phyloP scores from a whole-genome alignment of 2,797 vertebrate genomes.

The Sardinella longiceps region DNA sequence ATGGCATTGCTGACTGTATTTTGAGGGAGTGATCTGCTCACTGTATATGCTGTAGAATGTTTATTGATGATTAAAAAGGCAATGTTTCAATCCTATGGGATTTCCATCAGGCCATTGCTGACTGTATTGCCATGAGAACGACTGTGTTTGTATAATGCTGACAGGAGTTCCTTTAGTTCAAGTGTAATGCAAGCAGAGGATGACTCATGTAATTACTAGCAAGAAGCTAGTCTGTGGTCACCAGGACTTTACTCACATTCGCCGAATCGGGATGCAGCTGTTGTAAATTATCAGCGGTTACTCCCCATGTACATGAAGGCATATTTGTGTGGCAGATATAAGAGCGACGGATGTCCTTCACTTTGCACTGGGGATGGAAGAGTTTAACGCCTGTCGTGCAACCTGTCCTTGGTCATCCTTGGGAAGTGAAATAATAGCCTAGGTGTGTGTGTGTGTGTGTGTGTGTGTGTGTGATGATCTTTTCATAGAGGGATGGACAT shows the following conservation, averaged over 20 bases:
- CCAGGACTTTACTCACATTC: background rate
- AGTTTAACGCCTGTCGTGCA: background rate
- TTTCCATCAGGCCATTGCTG: too few species aligned
- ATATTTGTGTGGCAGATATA: background rate
- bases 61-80: too few species aligned
- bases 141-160: too few species aligned
- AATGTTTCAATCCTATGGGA: too few species aligned
- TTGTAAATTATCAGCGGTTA: background rate
- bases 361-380: background rate
- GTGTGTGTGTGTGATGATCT: conserved; percentile 41
- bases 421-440: background rate
- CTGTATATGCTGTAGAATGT: too few species aligned
- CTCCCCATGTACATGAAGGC: background rate
- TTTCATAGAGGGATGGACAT: conserved; percentile 81
- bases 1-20: too few species aligned
- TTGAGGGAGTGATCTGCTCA: too few species aligned
- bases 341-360: background rate
- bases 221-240: background rate
- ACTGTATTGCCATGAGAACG: too few species aligned
- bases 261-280: background rate
- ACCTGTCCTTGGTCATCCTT: conserved; percentile 12
- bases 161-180: too few species aligned
- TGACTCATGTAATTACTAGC: background rate
- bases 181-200: background rate
- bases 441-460: conserved; percentile 28